A percentile compares a stretch with the other conserved stretches of the same genome.
Conservation (phyloP, 2,113 vertebrate genomes). For the Paratilapia polleni region DNA sequence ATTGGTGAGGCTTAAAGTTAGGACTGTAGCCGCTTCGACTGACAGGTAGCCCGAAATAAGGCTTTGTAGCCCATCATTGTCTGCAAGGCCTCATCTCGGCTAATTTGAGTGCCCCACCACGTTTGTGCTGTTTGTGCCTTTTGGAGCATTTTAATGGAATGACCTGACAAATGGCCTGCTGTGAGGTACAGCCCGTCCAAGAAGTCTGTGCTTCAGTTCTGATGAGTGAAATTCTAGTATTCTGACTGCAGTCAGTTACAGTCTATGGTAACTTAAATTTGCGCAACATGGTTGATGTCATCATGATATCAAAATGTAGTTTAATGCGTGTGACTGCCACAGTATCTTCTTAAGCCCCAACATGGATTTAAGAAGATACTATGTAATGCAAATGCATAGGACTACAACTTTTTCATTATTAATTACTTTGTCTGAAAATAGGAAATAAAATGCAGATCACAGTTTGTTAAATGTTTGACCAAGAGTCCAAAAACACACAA, state of each 20-base stretch:
- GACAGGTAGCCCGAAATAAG: background rate
- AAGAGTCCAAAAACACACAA: background rate
- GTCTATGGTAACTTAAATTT: background rate
- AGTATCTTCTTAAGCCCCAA: no score
- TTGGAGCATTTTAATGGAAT: no score
- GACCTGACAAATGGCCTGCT: no score
- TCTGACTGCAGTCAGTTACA: background rate
- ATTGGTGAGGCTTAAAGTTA: no score
- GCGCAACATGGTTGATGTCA: background rate
- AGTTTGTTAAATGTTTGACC: background rate
- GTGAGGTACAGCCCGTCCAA: background rate
- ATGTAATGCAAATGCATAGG: background rate
- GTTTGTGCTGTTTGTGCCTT: background rate
- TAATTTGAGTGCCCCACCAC: background rate
- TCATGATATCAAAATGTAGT: background rate
- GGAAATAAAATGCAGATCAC: background rate
- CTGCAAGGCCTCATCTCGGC: background rate
- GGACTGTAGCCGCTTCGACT: no score
- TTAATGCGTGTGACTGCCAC: background rate
- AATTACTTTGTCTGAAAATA: background rate
- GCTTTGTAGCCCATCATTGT: background rate
- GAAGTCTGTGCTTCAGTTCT: background rate
- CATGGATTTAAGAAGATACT: no score
- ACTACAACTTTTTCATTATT: background rate
- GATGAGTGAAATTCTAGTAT: background rate